Conservation (phyloP, 2,888 invertebrate genomes). For the Operophtera brumata region DNA sequence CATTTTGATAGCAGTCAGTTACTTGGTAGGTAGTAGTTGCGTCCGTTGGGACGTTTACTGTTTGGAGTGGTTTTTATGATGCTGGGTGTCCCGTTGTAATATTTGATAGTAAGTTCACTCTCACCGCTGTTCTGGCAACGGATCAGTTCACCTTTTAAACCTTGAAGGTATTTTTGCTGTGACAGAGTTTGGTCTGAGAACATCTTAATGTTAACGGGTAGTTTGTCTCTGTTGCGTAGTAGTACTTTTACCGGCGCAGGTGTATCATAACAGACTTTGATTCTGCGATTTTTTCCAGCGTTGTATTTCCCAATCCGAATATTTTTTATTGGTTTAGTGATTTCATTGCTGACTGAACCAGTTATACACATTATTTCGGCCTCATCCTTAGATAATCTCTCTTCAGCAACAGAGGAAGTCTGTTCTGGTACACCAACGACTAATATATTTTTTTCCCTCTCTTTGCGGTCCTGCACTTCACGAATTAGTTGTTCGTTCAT, state of each 20-base stretch:
- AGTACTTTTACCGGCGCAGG: constrained; percentile 21
- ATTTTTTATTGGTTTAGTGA: constrained; percentile 27
- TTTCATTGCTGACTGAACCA: constrained; percentile 12
- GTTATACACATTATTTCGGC: constrained; percentile 21
- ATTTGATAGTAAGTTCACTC: constrained; percentile 35
- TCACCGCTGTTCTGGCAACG: constrained; percentile 31
- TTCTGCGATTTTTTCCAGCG: constrained; percentile 23
- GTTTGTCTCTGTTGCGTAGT: constrained; percentile 26
- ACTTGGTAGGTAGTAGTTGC: neutral
- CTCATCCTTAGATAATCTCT: constrained; percentile 22
- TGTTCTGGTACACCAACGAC: constrained; percentile 32
- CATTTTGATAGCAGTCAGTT: neutral
- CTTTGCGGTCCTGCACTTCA: constrained; percentile 1
- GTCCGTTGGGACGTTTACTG: neutral
- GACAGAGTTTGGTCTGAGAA: constrained; percentile 35
- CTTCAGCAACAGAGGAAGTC: constrained; percentile 1
- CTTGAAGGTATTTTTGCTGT: constrained; percentile 28
- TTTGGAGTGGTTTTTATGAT: constrained; percentile 9
- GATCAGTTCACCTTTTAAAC: constrained; percentile 26
- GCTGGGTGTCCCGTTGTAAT: constrained; percentile 33
- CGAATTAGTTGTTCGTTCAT: constrained; percentile 4
- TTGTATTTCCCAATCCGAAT: constrained; percentile 34
- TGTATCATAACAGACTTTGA: constrained; percentile 32
- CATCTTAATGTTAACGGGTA: constrained; percentile 26
- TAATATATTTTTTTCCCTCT: constrained; percentile 32